Evolutionary conservation across 1,140 invertebrate genomes (phyloP), one percentile per base, ranked within the genome.

Genomic region (Odontomachus brunneus): DNA sequence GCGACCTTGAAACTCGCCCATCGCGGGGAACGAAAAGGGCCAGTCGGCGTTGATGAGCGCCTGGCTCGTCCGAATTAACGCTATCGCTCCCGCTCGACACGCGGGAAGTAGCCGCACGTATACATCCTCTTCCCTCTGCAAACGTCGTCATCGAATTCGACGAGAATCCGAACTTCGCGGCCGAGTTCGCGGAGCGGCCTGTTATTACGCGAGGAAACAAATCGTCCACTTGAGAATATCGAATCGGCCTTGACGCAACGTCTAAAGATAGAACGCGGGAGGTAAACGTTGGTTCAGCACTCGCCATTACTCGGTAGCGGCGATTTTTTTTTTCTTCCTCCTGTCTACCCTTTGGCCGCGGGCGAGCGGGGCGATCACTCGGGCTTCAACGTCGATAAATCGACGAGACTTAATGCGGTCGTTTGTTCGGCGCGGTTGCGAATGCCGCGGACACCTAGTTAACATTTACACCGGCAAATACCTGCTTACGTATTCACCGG

Each of bases 1-100:
- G 24, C 48, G 66, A 86, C 85, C 85, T 87, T 87, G 84, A 86
- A 86, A 87, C 80, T 87, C 22, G 51, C 38, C 48, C 38, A 67
- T 12, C 22, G 22, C 14, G 29, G 14, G 19, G n/a, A 29, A 78
- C 69, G 75, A 57, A 71, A 80, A 53, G 63, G 51, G 65, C 22
- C 53, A 51, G 65, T 76, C 22, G 19, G 29, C 9, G n/a, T 15
- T 22, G 33, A 73, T 7, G n/a, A 33, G 22, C 22, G 22, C 51
- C 29, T 38, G 24, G 29, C 19, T 51, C 19, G 14, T 1, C 26
- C 14, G 69, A 33, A 73, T 73, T 60, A 66, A 53, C 60, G 48
- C 29, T 44, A 44, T 44, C 4, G 38, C 29, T 33, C 29, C 2
- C 29, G 38, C 7, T 22, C 12, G 44, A 48, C n/a, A 49, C 44